Percentiles rank a stretch among this genome's conserved stretches.
Evolutionary conservation across 1,140 invertebrate species (phyloP).

Genomic region (Bombyx mandarina): DNA sequence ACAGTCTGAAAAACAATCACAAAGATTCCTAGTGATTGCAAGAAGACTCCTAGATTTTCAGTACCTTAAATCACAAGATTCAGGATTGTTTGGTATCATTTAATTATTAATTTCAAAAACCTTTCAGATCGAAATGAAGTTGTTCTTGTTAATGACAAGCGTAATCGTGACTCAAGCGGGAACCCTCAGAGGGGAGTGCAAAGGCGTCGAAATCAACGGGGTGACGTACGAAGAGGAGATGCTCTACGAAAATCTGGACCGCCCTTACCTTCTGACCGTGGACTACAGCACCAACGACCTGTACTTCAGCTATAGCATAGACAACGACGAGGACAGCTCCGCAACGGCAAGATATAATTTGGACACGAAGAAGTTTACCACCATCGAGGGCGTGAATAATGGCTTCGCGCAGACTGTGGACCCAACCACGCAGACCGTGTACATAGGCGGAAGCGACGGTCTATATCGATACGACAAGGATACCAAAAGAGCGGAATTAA

Average conservation of each 20-base stretch:
- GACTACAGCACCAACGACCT: slow-evolving; percentile 37
- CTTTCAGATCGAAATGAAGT: slow-evolving; percentile 28
- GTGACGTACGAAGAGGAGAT: slow-evolving; percentile 29
- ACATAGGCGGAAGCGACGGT: slow-evolving; percentile 44
- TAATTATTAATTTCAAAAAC: neutral
- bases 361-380: slow-evolving; percentile 37
- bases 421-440: slow-evolving; percentile 30
- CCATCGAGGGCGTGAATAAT: slow-evolving; percentile 32
- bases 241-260: slow-evolving; percentile 31
- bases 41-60: no score
- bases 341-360: slow-evolving; percentile 36
- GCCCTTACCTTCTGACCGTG: slow-evolving; percentile 37
- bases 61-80: no score
- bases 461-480: slow-evolving; percentile 43
- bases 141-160: slow-evolving; percentile 20
- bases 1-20: no score
- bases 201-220: slow-evolving; percentile 26
- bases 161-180: slow-evolving; percentile 22
- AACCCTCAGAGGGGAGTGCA: slow-evolving; percentile 31
- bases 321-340: slow-evolving; percentile 29
- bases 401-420: slow-evolving; percentile 50
- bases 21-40: no score
- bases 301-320: slow-evolving; percentile 44
- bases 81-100: no score
- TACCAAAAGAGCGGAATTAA: slow-evolving; percentile 25